Base-by-base conservation (phyloP, 2,888 invertebrate genomes). In the Oscheius onirici region DNA sequence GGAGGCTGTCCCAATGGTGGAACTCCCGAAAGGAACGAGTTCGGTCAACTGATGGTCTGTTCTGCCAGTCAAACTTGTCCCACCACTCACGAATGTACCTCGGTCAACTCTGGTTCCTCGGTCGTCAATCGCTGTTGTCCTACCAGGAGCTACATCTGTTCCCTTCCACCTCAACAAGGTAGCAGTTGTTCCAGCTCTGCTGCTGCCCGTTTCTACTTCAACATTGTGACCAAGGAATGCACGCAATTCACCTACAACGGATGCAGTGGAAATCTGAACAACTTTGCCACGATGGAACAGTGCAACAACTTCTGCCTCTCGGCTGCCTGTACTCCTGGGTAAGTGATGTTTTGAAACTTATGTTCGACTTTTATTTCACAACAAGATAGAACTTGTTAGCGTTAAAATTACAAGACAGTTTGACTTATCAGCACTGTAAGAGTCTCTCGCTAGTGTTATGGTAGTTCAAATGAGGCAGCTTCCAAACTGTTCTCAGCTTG, bases 241-340 rank as follows among this genome's bases (percentile, higher is more conserved):
- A 86, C 85, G 3, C 83, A 83, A 61, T 86, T 86, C 77, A 84
- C 83, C 15, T 86, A 85, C 80, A 84, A 84, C 68, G 86, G 86
- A 24, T 86, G 86, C 74, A 77, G 77, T 26, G 84, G 82, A 49
- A 83, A 83, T 54, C 65, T 80, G 34, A 85, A 85, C 80, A 86
- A 86, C 73, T 86, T 86, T 68, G 85, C 81, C 49, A 86, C 84
- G 1, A 55, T 86, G 26, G 85, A 85, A 57, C 84, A 84, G 71
- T 86, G 86, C 75, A 84, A 85, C 75, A 86, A 86, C 79, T 86
- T 84, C 81, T 86, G 86, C 63, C 74, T 84, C 24, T 86, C 86
- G 10, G 86, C 86, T 15, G 86, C 87, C 13, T 87, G 87, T 68
- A 78, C 84, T 8, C 83, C 86, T 6, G 84, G 85, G 15, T 74